Conservation (phyloP, 2,113 vertebrate genomes). For the Origma solitaria region DNA sequence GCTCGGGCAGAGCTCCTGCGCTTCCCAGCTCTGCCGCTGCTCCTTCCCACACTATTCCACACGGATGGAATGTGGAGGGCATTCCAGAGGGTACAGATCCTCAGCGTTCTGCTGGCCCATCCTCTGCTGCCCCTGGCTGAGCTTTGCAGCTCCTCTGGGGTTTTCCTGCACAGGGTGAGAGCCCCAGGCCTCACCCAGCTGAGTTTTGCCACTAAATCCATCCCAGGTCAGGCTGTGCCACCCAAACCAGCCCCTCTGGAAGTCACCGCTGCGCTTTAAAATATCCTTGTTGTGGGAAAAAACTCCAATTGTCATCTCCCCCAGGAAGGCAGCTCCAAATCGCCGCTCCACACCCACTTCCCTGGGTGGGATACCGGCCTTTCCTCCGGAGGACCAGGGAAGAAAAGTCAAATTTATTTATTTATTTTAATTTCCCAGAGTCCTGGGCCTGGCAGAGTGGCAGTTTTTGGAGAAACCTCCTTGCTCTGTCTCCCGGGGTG, state of each 20-base stretch:
- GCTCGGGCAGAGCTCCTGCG: not conserved
- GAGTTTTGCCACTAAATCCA: not conserved
- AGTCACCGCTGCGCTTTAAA: not conserved
- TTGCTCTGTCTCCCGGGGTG: not conserved
- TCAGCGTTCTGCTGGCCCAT: too few relatives aligned
- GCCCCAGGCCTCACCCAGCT: not conserved
- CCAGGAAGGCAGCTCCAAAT: not conserved
- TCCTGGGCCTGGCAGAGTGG: not conserved
- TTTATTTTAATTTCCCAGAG: not conserved
- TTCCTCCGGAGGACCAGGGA: not conserved
- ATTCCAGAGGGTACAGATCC: too few relatives aligned
- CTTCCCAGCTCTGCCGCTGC: not conserved
- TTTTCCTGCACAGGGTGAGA: fast-evolving
- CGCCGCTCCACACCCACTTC: not conserved
- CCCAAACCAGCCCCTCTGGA: not conserved
- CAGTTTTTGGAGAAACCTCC: not conserved
- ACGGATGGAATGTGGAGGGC: too few relatives aligned
- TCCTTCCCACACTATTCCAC: not conserved
- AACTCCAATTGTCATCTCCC: not conserved
- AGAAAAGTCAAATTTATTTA: not conserved
- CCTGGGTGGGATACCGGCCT: not conserved
- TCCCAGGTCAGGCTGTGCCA: not conserved
- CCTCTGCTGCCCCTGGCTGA: too few relatives aligned
- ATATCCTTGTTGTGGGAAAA: not conserved
- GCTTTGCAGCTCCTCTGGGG: not conserved